These are phyloP conservation scores for Piscicola geometra DNA, from an alignment of 2,888 invertebrate genomes.

Conservation along the genomic window DNA sequence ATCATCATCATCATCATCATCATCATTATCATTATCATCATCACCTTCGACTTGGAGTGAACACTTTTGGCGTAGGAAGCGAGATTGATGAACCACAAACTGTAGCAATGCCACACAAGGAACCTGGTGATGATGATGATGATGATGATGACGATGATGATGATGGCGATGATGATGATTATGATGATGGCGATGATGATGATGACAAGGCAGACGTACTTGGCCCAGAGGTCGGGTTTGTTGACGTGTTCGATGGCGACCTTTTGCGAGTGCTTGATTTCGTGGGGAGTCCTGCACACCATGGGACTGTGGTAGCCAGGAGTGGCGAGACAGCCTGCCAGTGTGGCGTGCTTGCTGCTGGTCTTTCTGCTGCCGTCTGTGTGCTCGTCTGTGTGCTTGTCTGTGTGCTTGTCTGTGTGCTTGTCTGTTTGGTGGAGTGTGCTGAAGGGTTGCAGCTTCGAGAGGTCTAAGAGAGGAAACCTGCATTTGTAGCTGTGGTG, in stretches of 20 bases:
- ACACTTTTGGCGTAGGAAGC: slow-evolving; percentile 72
- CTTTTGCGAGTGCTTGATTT: slow-evolving; percentile 85
- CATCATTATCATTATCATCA: no score
- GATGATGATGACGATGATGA: not conserved
- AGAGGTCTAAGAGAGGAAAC: slow-evolving; percentile 20
- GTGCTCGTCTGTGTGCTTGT: not conserved
- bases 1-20: slow-evolving; percentile 17
- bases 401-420: not conserved
- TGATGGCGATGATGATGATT: not conserved
- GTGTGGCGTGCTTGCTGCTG: not conserved
- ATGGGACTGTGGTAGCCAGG: slow-evolving; percentile 67
- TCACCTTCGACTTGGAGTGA: slow-evolving; percentile 66
- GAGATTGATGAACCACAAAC: slow-evolving; percentile 90
- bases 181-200: not conserved
- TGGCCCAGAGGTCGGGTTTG: slow-evolving; percentile 84
- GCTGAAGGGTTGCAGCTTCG: not conserved
- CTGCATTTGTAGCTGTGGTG: not conserved
- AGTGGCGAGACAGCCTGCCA: slow-evolving; percentile 45
- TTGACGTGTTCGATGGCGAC: slow-evolving; percentile 63
- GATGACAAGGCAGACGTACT: slow-evolving; percentile 51
- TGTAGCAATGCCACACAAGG: slow-evolving; percentile 59
- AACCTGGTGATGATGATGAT: slow-evolving; percentile 46
- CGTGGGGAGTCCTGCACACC: slow-evolving; percentile 87
- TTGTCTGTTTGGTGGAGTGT: not conserved
- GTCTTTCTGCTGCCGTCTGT: slow-evolving; percentile 46